Percentiles rank a stretch among this genome's conserved stretches.
Conservation (phyloP, 64 coral and sea anemone species). For the Porites australiensis region DNA sequence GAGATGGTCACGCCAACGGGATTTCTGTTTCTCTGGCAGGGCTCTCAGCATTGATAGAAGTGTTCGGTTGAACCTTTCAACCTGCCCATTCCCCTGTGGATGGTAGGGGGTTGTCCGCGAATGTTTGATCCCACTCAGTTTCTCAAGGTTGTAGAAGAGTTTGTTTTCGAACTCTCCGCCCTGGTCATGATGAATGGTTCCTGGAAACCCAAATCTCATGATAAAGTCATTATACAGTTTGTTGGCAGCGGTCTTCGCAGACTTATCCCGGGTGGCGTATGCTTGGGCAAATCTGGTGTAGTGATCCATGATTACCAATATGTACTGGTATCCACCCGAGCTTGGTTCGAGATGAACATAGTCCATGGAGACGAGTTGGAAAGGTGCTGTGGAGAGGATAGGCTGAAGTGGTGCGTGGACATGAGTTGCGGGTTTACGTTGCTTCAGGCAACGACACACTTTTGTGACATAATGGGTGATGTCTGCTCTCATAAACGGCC, state of each 20-base stretch:
- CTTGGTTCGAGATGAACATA: slow-evolving; percentile 4
- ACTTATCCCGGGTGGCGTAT: slow-evolving; percentile 28
- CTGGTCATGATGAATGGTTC: slow-evolving; percentile 7
- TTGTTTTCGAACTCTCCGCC: slow-evolving; percentile 21
- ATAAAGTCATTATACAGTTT: slow-evolving; percentile 31
- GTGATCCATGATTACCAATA: slow-evolving; percentile 19
- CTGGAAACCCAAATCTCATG: slow-evolving; percentile 31
- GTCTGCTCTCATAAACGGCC: slow-evolving; percentile 48
- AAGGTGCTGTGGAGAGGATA: slow-evolving; percentile 18
- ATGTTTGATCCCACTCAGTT: slow-evolving; percentile 7
- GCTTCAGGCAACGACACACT: slow-evolving; percentile 28
- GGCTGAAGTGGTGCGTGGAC: slow-evolving; percentile 10
- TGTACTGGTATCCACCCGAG: slow-evolving; percentile 17
- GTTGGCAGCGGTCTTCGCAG: neutral
- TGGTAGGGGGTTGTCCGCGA: slow-evolving; percentile 22
- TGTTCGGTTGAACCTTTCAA: slow-evolving; percentile 3
- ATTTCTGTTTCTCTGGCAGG: neutral
- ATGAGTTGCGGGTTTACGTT: slow-evolving; percentile 1
- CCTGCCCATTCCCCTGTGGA: slow-evolving; percentile 6
- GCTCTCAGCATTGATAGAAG: slow-evolving; percentile 10
- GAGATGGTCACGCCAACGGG: slow-evolving; percentile 26
- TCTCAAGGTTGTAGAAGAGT: slow-evolving; percentile 28
- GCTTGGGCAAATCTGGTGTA: slow-evolving; percentile 16
- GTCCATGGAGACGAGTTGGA: slow-evolving; percentile 17
- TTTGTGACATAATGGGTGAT: too few relatives aligned